A percentile compares a stretch with the other conserved stretches of the same genome.
Conservation (phyloP, 2,888 invertebrate species). For the Odontomyia ornata region DNA sequence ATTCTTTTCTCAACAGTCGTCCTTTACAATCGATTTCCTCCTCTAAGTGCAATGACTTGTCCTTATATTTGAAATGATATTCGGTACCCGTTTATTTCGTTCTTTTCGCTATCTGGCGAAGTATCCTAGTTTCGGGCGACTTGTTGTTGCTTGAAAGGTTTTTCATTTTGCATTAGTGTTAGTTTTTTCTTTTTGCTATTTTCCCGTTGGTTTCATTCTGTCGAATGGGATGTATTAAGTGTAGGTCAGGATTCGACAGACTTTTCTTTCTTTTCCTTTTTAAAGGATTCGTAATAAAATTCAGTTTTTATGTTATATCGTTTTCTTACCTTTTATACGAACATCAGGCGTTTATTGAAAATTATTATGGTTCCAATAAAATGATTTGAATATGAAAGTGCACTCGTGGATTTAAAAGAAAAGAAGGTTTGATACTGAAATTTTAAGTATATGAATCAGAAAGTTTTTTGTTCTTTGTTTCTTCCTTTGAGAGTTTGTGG, state of each 20-base stretch:
- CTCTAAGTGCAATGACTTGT: slow-evolving; percentile 31
- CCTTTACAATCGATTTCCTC: slow-evolving; percentile 21
- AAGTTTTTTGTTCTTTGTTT: too few relatives aligned
- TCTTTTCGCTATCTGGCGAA: neutral
- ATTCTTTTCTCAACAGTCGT: neutral
- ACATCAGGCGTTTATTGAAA: slow-evolving; percentile 1
- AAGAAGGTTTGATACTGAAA: too few relatives aligned
- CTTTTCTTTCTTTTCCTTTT: neutral
- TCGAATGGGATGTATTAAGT: neutral
- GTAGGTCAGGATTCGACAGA: neutral
- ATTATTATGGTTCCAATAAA: slow-evolving; percentile 22
- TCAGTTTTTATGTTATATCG: neutral
- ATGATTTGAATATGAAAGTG: slow-evolving; percentile 25
- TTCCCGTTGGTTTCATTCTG: neutral
- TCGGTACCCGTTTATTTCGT: slow-evolving; percentile 1
- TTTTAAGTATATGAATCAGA: too few relatives aligned
- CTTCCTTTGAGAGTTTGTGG: too few relatives aligned
- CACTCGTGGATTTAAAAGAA: too few relatives aligned
- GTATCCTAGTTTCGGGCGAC: neutral
- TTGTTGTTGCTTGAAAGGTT: neutral
- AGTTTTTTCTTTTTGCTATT: neutral
- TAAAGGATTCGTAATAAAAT: slow-evolving; percentile 2
- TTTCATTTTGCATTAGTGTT: neutral
- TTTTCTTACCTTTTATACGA: neutral
- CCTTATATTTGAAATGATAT: slow-evolving; percentile 30